Evolutionary conservation across 2,113 vertebrate genomes (phyloP).

Genomic region (Pagrus major): DNA sequence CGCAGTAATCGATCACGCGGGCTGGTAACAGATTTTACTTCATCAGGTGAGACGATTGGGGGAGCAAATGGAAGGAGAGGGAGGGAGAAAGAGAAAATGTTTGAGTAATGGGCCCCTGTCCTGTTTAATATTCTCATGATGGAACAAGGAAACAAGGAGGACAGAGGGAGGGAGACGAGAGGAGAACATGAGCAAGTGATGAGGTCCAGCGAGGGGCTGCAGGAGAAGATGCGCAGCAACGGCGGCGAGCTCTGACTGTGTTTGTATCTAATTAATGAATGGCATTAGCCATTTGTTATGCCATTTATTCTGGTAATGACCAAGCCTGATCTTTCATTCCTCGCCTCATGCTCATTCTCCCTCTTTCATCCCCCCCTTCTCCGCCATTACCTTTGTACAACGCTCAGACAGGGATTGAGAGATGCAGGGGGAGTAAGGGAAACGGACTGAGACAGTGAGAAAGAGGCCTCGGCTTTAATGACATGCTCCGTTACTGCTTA

Average conservation of each 20-base stretch:
- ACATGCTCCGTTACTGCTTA: conserved; percentile 63
- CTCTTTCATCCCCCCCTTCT: conserved; percentile 37
- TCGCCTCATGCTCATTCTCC: conserved; percentile 54
- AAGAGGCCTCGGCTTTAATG: conserved; percentile 60
- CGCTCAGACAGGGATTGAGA: conserved; percentile 45
- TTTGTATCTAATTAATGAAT: conserved; percentile 79
- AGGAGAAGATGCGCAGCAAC: conserved; percentile 16
- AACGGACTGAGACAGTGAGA: conserved; percentile 36
- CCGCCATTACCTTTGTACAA: conserved; percentile 43
- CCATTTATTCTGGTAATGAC: conserved; percentile 77
- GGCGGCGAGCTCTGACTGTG: conserved; percentile 46
- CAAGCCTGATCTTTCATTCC: conserved; percentile 61
- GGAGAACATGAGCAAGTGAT: conserved; percentile 34
- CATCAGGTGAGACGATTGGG: conserved; percentile 43
- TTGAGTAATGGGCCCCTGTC: conserved; percentile 70
- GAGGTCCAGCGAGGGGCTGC: conserved; percentile 43
- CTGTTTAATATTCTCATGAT: conserved; percentile 72
- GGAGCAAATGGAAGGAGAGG: conserved; percentile 33
- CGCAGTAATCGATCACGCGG: conserved; percentile 54
- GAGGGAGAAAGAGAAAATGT: conserved; percentile 11
- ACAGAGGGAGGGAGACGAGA: not conserved
- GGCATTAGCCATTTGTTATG: conserved; percentile 75
- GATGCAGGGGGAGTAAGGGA: conserved; percentile 12
- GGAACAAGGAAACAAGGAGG: conserved; percentile 46
- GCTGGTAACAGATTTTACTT: conserved; percentile 42